A percentile compares a stretch with the other conserved stretches of the same genome.
Evolutionary conservation across 2,113 vertebrate genomes (phyloP).

Genomic region (Macrotis lagotis): DNA sequence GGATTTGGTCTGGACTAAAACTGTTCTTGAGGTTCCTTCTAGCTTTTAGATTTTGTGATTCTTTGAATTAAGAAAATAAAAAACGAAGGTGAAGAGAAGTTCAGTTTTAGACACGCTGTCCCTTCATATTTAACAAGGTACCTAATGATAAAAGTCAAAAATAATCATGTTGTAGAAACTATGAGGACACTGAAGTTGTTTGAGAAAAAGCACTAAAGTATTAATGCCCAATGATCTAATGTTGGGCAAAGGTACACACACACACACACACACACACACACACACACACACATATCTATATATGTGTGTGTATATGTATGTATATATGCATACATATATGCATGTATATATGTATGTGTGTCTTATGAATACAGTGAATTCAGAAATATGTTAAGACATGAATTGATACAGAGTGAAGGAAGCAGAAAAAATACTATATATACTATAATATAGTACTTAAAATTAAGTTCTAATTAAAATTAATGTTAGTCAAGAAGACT

Average conservation of each 20-base stretch:
- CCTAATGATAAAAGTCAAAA: background rate
- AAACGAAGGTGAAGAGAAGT: background rate
- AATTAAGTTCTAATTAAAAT: background rate
- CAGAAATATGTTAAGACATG: background rate
- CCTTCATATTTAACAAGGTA: background rate
- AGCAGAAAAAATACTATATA: background rate
- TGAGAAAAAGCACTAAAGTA: too few relatives aligned
- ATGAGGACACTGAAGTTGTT: background rate
- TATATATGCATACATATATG: too few relatives aligned
- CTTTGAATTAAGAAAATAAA: background rate
- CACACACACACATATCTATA: too few relatives aligned
- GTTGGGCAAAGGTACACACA: background rate
- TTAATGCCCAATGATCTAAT: background rate
- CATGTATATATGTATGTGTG: too few relatives aligned
- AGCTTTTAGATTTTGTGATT: background rate
- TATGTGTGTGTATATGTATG: too few relatives aligned
- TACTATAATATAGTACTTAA: background rate
- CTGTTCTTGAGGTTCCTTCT: background rate
- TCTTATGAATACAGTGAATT: background rate
- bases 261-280: too few relatives aligned
- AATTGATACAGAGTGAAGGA: background rate
- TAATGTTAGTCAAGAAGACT: background rate
- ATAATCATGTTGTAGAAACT: background rate
- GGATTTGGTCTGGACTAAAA: background rate
- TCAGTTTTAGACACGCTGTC: background rate